These are phyloP conservation scores for Silurus lanzhouensis DNA, from an alignment of 2,797 vertebrate genomes.

Conservation along the genomic window DNA sequence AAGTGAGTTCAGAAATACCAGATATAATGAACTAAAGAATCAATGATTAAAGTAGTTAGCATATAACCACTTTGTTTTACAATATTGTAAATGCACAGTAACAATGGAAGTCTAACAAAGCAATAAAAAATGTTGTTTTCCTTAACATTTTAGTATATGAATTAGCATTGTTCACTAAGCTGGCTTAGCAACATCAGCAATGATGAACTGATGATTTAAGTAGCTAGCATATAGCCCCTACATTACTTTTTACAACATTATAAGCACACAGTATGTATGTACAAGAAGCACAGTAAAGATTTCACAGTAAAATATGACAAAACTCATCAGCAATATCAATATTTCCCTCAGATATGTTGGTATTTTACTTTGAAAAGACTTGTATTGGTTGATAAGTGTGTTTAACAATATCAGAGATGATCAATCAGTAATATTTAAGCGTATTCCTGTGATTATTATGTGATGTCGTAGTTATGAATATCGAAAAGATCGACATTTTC, in stretches of 20 bases:
- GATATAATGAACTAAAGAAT: neutral
- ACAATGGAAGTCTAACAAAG: neutral
- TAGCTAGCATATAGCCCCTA: neutral
- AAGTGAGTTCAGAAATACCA: neutral
- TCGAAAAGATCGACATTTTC: no score
- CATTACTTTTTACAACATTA: neutral
- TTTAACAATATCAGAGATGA: no score
- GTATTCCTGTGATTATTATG: no score
- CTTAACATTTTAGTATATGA: no score
- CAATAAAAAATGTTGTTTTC: neutral
- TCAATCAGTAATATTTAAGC: no score
- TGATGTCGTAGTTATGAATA: no score
- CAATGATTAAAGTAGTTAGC: neutral
- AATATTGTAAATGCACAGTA: neutral
- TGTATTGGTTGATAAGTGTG: no score
- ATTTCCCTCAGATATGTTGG: no score
- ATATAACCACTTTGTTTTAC: neutral
- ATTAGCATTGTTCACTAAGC: neutral
- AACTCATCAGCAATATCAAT: no score
- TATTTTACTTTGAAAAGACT: no score
- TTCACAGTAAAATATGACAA: no score
- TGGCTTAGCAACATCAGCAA: neutral
- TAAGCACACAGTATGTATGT: neutral
- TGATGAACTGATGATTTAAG: neutral
- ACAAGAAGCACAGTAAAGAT: no score